These are phyloP conservation scores for Anguilla japonica DNA, from an alignment of 2,113 vertebrate species.

Conservation along the genomic window DNA sequence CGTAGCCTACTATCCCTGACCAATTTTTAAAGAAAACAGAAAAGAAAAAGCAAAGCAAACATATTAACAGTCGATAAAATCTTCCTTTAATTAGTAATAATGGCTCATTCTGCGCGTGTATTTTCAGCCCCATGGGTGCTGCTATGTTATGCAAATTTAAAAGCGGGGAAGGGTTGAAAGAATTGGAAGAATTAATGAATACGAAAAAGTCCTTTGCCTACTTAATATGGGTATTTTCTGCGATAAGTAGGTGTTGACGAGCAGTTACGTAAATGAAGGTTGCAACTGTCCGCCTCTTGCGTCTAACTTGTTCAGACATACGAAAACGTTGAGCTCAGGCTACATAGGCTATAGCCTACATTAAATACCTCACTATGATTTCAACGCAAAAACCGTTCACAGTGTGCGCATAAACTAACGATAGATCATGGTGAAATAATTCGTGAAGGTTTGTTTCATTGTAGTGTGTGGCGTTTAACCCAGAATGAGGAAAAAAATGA, in stretches of 20 bases:
- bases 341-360: background rate
- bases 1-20: background rate
- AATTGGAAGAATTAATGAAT: background rate
- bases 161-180: background rate
- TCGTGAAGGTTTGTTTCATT: too few relatives aligned
- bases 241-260: background rate
- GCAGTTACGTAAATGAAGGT: background rate
- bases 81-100: background rate
- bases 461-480: too few relatives aligned
- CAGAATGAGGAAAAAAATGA: too few relatives aligned
- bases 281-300: background rate
- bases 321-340: background rate
- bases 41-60: background rate
- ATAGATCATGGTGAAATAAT: too few relatives aligned
- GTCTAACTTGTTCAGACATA: background rate
- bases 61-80: background rate
- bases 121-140: background rate
- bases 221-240: slow-evolving; percentile 4
- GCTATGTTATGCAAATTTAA: background rate
- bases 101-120: background rate
- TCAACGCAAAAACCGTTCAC: background rate
- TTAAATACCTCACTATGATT: background rate
- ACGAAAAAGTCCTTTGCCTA: background rate
- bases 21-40: background rate
- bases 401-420: too few relatives aligned